These are phyloP conservation scores for Enteromius fasciolatus DNA, from an alignment of 2,797 vertebrate species.

Conservation along the genomic window DNA sequence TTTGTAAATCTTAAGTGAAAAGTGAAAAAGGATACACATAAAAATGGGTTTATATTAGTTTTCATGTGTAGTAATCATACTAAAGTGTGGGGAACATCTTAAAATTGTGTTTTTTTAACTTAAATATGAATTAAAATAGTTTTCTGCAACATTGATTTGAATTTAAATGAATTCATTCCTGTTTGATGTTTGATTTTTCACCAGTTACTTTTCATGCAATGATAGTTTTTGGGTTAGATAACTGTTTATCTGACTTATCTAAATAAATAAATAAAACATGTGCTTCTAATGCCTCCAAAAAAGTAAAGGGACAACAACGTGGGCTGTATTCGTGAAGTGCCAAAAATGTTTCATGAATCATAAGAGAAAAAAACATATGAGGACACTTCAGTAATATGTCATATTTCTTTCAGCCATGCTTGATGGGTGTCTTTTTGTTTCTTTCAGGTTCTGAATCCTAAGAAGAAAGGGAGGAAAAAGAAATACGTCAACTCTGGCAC, in stretches of 20 bases:
- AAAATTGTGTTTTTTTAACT: neutral
- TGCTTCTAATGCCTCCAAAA: neutral
- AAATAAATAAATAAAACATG: neutral
- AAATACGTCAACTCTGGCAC: conserved; percentile 95
- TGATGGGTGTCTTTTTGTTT: conserved; percentile 36
- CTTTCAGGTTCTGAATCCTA: conserved; percentile 88
- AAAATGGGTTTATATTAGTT: neutral
- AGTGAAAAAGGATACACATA: neutral
- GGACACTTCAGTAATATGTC: conserved; percentile 2
- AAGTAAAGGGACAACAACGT: conserved; percentile 12
- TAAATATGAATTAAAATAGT: neutral
- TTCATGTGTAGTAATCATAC: neutral
- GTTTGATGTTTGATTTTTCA: neutral
- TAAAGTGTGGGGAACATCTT: neutral
- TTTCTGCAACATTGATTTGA: neutral
- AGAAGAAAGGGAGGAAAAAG: conserved; percentile 98
- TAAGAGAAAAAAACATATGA: neutral
- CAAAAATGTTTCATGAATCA: conserved; percentile 14
- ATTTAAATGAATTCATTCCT: neutral
- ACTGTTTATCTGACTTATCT: neutral
- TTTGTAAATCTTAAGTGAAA: neutral
- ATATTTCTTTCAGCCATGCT: conserved; percentile 26
- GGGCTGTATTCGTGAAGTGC: neutral
- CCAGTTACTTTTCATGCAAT: neutral
- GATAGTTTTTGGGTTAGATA: neutral